Percentiles rank a stretch among this genome's conserved stretches.
Evolutionary conservation across 2,113 vertebrate species (phyloP).

Genomic region (Mus pahari): DNA sequence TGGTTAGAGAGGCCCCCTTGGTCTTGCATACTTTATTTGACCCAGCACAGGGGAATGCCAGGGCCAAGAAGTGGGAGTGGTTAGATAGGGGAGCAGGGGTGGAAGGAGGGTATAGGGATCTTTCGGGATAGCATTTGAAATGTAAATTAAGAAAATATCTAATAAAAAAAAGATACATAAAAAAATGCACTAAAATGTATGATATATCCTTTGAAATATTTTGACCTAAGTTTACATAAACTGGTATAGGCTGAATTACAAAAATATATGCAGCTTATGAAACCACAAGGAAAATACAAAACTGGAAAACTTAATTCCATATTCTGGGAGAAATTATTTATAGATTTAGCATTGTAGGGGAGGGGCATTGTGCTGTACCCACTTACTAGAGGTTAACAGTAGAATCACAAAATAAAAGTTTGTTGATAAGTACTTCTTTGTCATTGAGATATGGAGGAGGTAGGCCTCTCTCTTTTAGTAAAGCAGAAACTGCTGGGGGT

Average conservation of each 20-base stretch:
- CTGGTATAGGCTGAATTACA: neutral
- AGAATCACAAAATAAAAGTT: neutral
- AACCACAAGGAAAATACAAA: neutral
- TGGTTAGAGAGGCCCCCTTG: too few species aligned
- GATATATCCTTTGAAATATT: neutral
- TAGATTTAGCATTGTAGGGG: neutral
- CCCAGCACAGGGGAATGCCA: too few species aligned
- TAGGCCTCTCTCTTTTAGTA: neutral
- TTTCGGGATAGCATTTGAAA: too few species aligned
- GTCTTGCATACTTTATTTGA: too few species aligned
- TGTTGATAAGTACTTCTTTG: neutral
- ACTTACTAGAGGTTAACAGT: neutral
- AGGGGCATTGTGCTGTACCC: neutral
- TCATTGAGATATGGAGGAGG: neutral
- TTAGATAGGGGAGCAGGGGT: too few species aligned
- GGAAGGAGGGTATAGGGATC: too few species aligned
- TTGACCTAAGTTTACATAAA: neutral
- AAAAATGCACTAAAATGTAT: conserved; percentile 35
- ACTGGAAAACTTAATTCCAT: neutral
- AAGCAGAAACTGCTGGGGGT: neutral
- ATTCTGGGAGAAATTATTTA: neutral
- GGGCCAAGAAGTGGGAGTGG: too few species aligned
- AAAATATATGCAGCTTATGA: neutral
- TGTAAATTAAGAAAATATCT: too few species aligned
- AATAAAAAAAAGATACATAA: too few species aligned